Conservation (phyloP, 2,888 invertebrate genomes). For the Drosophila borealis region DNA sequence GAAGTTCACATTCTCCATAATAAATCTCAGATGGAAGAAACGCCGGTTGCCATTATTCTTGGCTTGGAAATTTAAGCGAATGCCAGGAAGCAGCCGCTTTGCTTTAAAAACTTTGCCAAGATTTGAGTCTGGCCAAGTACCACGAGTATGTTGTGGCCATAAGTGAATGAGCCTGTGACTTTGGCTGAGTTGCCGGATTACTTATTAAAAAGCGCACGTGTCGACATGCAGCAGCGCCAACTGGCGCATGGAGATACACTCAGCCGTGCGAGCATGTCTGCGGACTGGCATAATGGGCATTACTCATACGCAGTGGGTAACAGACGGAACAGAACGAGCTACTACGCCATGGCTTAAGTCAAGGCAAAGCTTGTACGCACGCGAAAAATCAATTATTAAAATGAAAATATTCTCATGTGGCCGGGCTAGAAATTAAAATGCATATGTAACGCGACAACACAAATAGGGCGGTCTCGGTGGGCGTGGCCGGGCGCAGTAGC, state of each 20-base stretch:
- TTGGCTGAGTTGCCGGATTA: constrained; percentile 29
- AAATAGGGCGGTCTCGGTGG: constrained; percentile 34
- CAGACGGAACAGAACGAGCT: background rate
- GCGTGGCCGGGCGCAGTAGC: constrained; percentile 23
- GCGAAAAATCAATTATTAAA: constrained; percentile 77
- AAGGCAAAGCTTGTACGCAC: constrained; percentile 59
- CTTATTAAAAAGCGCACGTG: constrained; percentile 75
- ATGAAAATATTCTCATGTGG: constrained; percentile 63
- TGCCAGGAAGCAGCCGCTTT: constrained; percentile 29
- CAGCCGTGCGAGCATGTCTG: constrained; percentile 38
- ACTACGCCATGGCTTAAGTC: constrained; percentile 30
- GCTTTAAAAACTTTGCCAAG: constrained; percentile 57
- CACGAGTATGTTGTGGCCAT: constrained; percentile 22
- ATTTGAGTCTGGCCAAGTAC: constrained; percentile 39
- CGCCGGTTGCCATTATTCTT: constrained; percentile 23
- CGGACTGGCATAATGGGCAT: constrained; percentile 40
- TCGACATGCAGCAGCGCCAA: constrained; percentile 67
- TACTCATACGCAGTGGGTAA: constrained; percentile 61
- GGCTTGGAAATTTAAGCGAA: constrained; percentile 18
- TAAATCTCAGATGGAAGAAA: constrained; percentile 4
- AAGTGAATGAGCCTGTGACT: constrained; percentile 48
- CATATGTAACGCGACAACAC: constrained; percentile 63
- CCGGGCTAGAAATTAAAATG: constrained; percentile 53
- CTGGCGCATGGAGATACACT: constrained; percentile 63
- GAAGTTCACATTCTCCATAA: background rate